phyloP scores from a whole-genome alignment of 1,140 invertebrate species.

The Plectrocnemia conspersa region DNA sequence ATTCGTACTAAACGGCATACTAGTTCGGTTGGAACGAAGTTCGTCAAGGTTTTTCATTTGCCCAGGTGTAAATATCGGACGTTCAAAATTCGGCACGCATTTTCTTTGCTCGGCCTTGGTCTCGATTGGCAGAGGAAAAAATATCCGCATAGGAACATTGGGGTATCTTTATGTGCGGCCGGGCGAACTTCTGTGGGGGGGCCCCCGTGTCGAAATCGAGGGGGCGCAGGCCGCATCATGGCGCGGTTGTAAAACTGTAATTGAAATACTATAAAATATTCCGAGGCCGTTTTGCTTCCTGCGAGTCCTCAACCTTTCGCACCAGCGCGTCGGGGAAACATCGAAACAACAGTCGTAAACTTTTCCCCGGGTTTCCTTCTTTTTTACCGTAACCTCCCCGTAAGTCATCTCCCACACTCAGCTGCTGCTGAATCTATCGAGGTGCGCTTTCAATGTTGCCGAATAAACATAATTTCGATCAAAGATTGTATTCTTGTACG shows the following conservation, averaged over 20 bases:
- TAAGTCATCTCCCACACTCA: conserved; percentile 16
- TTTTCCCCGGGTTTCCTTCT: conserved; percentile 15
- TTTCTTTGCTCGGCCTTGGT: neutral
- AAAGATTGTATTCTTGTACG: too few species aligned
- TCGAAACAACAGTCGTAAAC: conserved; percentile 34
- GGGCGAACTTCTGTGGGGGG: neutral
- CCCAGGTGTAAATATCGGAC: too few species aligned
- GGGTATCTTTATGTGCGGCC: conserved; percentile 9
- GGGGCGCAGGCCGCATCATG: conserved; percentile 20
- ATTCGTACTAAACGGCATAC: too few species aligned
- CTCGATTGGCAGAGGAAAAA: conserved; percentile 2
- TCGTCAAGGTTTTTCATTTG: too few species aligned
- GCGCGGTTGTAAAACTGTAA: conserved; percentile 35
- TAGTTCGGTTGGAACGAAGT: too few species aligned
- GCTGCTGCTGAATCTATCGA: too few species aligned
- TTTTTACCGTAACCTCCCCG: conserved; percentile 14
- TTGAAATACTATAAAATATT: conserved; percentile 37
- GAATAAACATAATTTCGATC: too few species aligned
- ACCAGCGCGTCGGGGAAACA: conserved; percentile 12
- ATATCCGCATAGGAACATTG: conserved; percentile 14
- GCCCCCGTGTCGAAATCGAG: neutral
- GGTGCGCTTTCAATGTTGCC: too few species aligned
- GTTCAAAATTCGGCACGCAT: too few species aligned
- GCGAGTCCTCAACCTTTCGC: conserved; percentile 18
- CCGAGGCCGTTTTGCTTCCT: conserved; percentile 33